Conservation (phyloP, 1,140 invertebrate species). For the Eubasilissa regina region DNA sequence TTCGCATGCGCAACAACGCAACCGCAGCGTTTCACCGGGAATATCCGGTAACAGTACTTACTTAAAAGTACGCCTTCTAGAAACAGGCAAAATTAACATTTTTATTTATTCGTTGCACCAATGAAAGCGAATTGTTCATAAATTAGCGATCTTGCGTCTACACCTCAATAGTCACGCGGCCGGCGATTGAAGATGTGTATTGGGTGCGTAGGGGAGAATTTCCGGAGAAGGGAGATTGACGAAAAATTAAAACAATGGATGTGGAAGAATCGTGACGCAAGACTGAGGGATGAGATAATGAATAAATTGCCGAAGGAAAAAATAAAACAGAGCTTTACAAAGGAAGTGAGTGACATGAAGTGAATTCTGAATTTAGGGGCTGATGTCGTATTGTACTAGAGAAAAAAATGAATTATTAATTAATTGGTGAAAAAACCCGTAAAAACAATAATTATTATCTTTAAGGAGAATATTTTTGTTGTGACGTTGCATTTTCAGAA, state of each 20-base stretch:
- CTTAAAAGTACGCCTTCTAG: no score
- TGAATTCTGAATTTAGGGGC: neutral
- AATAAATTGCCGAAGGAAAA: constrained; percentile 34
- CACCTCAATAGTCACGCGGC: neutral
- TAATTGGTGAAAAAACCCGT: no score
- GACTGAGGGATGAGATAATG: constrained; percentile 45
- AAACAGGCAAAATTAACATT: no score
- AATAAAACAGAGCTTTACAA: constrained; percentile 2
- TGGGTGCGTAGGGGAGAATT: neutral
- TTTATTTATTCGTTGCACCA: no score
- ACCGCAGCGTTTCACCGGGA: no score
- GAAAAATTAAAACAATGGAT: constrained; percentile 43
- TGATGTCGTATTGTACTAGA: neutral
- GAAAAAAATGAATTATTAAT: no score
- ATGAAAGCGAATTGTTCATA: neutral
- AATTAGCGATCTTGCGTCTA: neutral
- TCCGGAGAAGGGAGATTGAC: neutral
- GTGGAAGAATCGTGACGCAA: constrained; percentile 25
- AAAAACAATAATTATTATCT: no score
- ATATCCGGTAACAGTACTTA: no score
- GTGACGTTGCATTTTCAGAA: no score
- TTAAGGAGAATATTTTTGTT: no score
- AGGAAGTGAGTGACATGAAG: constrained; percentile 17
- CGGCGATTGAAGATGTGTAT: constrained; percentile 5
- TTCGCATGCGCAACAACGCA: no score